These are phyloP conservation scores for Acanthosepion pharaonis DNA, from an alignment of 2,888 invertebrate genomes.

Conservation along the genomic window DNA sequence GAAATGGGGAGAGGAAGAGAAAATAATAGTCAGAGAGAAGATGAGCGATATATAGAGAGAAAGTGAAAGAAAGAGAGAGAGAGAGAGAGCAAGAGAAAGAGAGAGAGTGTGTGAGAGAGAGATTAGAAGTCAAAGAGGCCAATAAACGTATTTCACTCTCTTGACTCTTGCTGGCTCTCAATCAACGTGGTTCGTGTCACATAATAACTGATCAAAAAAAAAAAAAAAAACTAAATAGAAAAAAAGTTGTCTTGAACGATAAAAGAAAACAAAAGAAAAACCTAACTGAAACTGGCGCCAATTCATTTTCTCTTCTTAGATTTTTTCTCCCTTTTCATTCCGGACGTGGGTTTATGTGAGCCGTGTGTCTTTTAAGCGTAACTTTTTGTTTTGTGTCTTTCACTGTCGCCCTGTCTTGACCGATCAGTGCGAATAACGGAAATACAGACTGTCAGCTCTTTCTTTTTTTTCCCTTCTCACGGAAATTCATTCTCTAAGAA, in stretches of 20 bases:
- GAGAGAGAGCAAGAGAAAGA: not conserved
- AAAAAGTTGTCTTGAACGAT: not conserved
- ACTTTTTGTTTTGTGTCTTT: not conserved
- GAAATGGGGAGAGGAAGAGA: too few species aligned
- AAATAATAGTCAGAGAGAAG: too few species aligned
- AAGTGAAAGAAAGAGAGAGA: not conserved
- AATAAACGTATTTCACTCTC: not conserved
- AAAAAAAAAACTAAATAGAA: too few species aligned
- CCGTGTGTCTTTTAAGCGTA: not conserved
- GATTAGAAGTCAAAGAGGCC: not conserved
- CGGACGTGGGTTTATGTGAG: not conserved
- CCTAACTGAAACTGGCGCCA: not conserved
- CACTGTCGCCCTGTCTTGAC: not conserved
- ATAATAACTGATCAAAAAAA: not conserved
- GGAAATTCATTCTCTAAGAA: not conserved
- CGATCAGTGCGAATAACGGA: not conserved
- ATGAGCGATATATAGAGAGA: too few species aligned
- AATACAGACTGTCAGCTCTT: not conserved
- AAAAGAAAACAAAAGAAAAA: not conserved
- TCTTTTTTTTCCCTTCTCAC: not conserved
- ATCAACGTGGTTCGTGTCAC: not conserved
- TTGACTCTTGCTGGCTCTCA: not conserved
- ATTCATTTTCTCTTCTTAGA: not conserved
- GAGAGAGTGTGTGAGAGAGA: not conserved
- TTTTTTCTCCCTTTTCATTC: not conserved